Base-by-base conservation (phyloP, 1,140 invertebrate genomes). In the Heterodera carotae region DNA sequence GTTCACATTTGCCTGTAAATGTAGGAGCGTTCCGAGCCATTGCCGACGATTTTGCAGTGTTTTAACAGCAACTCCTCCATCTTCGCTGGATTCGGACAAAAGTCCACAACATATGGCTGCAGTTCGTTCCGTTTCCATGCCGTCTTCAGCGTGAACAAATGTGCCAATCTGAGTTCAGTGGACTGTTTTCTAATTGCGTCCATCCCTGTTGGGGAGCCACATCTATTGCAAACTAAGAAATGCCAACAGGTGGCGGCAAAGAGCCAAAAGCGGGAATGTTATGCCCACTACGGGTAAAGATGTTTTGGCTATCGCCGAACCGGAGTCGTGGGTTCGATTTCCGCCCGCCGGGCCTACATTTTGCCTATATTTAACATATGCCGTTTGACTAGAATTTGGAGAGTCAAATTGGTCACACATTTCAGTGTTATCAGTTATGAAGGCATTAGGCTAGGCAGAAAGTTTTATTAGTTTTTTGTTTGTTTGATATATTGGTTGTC, bases 21-120 rank as follows among this genome's bases (percentile, higher is more conserved):
- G 62, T 31, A 71, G 12, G 31, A 59, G 15, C 69, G 69, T 71
- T 53, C 34, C 18, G 39, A 7, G 31, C 43, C 43, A 53, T 15
- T 71, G 33, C 69, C 69, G 22, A 71, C 39, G 31, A 36, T n/a
- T 18, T 71, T 71, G 56, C 69, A 71, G 29, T 71, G 27, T 18
- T 53, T 36, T 15, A 71, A 18, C 22, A 71, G 29, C 33, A 71
- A 71, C 29, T 71, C 69, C 12, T 71, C 69, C 56, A 71, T 36
- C 12, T 71, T 71, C 10, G 69, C 43, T 15, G 36, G 7, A 71
- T 71, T 60, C 5, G 56, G 18, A 59, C 69, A 71, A 71, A 36
- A 71, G 29, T 71, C 69, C 69, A 27, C 43, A 22, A 71, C 43
- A 29, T 56, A 71, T 25, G 69, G 69, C 31, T 25, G 15, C 43